Conservation (phyloP, 2,113 vertebrate genomes). For the Nesogale talazaci region DNA sequence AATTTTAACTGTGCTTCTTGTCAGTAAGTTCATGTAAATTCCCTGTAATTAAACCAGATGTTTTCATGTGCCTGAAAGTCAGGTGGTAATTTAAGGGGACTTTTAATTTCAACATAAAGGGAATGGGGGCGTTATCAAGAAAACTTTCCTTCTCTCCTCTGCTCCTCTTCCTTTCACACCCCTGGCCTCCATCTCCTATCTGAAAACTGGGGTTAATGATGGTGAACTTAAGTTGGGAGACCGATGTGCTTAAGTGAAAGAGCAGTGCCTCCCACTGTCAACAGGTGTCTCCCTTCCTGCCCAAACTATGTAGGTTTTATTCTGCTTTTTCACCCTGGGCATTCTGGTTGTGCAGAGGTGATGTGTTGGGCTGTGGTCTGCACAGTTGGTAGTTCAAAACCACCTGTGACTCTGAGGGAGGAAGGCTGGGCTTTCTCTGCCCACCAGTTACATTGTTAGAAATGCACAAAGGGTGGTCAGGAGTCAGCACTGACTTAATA, state of each 20-base stretch:
- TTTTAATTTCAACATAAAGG: slow-evolving; percentile 72
- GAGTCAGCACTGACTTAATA: no score
- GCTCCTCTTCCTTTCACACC: no score
- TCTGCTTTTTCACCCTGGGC: background rate
- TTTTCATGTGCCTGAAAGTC: slow-evolving; percentile 77
- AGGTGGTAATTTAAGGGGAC: slow-evolving; percentile 78
- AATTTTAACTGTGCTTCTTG: slow-evolving; percentile 80
- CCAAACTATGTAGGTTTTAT: no score
- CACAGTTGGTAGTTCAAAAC: no score
- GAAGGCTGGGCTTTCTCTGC: no score
- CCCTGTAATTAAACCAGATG: slow-evolving; percentile 82
- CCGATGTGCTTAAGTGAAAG: background rate
- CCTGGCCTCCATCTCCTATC: background rate
- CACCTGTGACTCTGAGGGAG: no score
- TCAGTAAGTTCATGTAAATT: slow-evolving; percentile 79
- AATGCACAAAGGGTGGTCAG: no score
- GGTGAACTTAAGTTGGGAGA: background rate
- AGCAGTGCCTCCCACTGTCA: background rate
- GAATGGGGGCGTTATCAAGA: slow-evolving; percentile 42
- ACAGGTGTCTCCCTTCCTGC: background rate
- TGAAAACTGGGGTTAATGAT: slow-evolving; percentile 38
- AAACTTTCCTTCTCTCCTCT: background rate
- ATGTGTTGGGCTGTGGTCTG: no score
- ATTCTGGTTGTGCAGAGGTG: no score
- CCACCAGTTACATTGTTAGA: no score